A percentile compares a stretch with the other conserved stretches of the same genome.
Conservation (phyloP, 2,113 vertebrate species). For the Menidia beryllina region DNA sequence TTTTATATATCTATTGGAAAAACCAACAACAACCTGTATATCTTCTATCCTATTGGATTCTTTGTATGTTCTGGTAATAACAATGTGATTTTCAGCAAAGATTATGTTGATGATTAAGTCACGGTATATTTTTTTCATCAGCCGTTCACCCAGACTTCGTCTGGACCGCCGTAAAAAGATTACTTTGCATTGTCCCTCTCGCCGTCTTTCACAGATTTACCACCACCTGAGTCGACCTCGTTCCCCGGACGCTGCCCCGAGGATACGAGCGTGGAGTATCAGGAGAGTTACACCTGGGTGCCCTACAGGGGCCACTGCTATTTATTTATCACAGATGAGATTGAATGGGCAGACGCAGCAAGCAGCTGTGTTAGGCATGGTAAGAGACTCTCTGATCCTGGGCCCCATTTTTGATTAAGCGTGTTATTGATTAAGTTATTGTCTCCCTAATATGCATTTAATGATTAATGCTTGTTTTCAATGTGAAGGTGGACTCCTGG, state of each 20-base stretch:
- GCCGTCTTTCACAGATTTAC: constrained; percentile 78
- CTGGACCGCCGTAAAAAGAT: too few relatives aligned
- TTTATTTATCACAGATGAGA: constrained; percentile 81
- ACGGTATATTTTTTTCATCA: too few relatives aligned
- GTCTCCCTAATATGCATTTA: not conserved
- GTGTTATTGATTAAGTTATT: too few relatives aligned
- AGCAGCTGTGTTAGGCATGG: constrained; percentile 86
- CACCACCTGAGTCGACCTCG: constrained; percentile 81
- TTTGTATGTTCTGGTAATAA: too few relatives aligned
- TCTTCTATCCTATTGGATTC: too few relatives aligned
- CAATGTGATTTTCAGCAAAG: too few relatives aligned
- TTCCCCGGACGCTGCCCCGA: constrained; percentile 88
- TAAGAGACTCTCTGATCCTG: too few relatives aligned
- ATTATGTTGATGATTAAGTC: too few relatives aligned
- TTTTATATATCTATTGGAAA: too few relatives aligned
- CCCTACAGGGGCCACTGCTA: constrained; percentile 91
- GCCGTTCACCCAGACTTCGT: too few relatives aligned
- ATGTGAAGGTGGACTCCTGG: constrained; percentile 76
- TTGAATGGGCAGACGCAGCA: constrained; percentile 88
- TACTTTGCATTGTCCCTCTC: not conserved
- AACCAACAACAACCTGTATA: too few relatives aligned
- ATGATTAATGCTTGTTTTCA: not conserved
- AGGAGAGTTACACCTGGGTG: constrained; percentile 82
- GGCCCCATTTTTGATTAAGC: too few relatives aligned
- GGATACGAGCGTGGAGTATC: constrained; percentile 38